Percentiles rank a stretch among this genome's conserved stretches.
Evolutionary conservation across 2,797 vertebrate species (phyloP).

Genomic region (Emydoidea blandingii): DNA sequence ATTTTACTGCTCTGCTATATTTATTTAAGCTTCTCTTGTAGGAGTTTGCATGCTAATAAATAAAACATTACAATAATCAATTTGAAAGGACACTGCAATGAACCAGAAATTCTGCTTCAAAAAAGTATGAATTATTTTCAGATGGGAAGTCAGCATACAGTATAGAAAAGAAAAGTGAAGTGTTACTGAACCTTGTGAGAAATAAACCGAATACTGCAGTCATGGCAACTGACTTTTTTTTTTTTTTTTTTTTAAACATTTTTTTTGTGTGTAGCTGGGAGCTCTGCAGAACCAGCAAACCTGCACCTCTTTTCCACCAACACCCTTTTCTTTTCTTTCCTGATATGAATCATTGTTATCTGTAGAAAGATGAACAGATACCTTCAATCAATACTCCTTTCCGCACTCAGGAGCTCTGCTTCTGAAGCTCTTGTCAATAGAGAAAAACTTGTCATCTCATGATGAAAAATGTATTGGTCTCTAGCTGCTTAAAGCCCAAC

Average conservation of each 20-base stretch:
- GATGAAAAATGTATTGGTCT: not conserved
- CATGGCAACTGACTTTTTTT: conserved; percentile 29
- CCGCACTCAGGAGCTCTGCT: accelerated
- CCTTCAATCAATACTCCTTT: not conserved
- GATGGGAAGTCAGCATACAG: conserved; percentile 29
- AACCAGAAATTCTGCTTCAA: not conserved
- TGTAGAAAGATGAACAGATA: not conserved
- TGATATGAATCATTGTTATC: not conserved
- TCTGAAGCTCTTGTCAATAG: not conserved
- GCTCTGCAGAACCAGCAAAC: not conserved
- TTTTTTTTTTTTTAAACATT: not conserved
- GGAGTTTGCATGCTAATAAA: not conserved
- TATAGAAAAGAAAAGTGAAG: not conserved
- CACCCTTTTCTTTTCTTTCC: not conserved
- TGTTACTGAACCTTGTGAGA: not conserved
- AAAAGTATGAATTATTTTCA: conserved; percentile 6
- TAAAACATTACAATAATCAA: not conserved
- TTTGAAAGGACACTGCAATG: not conserved
- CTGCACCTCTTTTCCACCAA: not conserved
- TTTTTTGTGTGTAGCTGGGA: not conserved
- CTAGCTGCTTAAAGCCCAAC: not conserved
- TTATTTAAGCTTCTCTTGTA: not conserved
- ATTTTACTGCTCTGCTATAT: not conserved
- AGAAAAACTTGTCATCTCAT: not conserved
- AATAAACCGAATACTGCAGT: not conserved